Percentiles rank a stretch among this genome's conserved stretches.
Evolutionary conservation across 2,888 invertebrate species (phyloP).

Genomic region (Pyralis farinalis): DNA sequence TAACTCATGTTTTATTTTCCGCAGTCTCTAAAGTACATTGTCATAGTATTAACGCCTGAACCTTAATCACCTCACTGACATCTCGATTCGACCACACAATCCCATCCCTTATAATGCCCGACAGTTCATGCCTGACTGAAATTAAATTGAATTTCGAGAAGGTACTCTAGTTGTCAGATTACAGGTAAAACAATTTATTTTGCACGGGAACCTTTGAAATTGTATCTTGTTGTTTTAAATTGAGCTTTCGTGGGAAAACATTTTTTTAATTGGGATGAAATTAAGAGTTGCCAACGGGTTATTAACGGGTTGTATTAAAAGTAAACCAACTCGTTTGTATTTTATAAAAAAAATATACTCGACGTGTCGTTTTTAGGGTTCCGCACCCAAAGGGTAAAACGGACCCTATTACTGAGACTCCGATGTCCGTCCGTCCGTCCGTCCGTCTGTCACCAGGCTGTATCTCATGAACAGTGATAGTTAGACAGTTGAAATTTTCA

Average conservation of each 20-base stretch:
- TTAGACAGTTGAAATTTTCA: too few relatives aligned
- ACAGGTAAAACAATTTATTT: slow-evolving; percentile 26
- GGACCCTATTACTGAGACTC: too few relatives aligned
- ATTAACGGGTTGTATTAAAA: too few relatives aligned
- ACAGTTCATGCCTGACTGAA: slow-evolving; percentile 29
- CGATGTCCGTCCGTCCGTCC: too few relatives aligned
- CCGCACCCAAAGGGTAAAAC: too few relatives aligned
- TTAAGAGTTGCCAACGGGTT: neutral
- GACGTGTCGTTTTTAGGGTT: too few relatives aligned
- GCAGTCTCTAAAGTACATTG: too few relatives aligned
- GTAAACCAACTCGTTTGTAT: slow-evolving; percentile 13
- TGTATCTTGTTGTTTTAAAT: neutral
- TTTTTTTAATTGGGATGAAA: neutral
- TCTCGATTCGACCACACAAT: neutral
- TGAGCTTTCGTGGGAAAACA: neutral
- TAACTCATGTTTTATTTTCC: too few relatives aligned
- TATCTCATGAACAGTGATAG: too few relatives aligned
- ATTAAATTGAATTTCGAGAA: slow-evolving; percentile 43
- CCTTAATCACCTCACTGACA: neutral
- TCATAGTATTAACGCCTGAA: too few relatives aligned
- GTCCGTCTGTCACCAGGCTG: too few relatives aligned
- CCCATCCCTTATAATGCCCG: neutral
- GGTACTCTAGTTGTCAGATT: slow-evolving; percentile 20
- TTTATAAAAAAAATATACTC: too few relatives aligned
- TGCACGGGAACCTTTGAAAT: neutral